Conservation (phyloP, 1,140 invertebrate genomes). For the Drosophila pachea region DNA sequence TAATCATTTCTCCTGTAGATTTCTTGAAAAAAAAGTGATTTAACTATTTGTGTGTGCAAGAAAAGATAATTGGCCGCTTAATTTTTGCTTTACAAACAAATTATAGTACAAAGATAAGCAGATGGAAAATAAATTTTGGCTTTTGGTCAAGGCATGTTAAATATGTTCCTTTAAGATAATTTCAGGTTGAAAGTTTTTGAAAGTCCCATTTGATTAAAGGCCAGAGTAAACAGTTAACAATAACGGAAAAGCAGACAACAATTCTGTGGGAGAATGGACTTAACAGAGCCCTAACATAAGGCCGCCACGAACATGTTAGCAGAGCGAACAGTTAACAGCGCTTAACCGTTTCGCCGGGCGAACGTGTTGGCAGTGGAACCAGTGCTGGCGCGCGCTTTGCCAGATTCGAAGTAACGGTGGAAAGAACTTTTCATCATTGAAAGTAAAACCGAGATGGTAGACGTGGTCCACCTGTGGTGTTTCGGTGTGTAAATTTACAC, state of each 20-base stretch:
- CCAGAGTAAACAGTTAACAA: too few species aligned
- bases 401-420: constrained; percentile 12
- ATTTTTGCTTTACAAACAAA: too few species aligned
- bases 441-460: constrained; percentile 57
- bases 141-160: too few species aligned
- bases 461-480: constrained; percentile 39
- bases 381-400: neutral
- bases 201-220: too few species aligned
- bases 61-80: too few species aligned
- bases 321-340: constrained; percentile 10
- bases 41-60: too few species aligned
- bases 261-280: neutral
- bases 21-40: too few species aligned
- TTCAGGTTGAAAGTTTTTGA: too few species aligned
- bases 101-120: too few species aligned
- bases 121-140: too few species aligned
- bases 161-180: too few species aligned
- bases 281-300: constrained; percentile 8
- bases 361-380: constrained; percentile 29
- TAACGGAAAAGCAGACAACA: neutral
- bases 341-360: constrained; percentile 17
- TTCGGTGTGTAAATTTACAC: constrained; percentile 69
- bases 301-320: constrained; percentile 1
- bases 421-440: constrained; percentile 46
- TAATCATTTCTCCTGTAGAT: too few species aligned